A percentile compares a stretch with the other conserved stretches of the same genome.
phyloP scores from a whole-genome alignment of 1,140 invertebrate species.

The Micrasema longulum region DNA sequence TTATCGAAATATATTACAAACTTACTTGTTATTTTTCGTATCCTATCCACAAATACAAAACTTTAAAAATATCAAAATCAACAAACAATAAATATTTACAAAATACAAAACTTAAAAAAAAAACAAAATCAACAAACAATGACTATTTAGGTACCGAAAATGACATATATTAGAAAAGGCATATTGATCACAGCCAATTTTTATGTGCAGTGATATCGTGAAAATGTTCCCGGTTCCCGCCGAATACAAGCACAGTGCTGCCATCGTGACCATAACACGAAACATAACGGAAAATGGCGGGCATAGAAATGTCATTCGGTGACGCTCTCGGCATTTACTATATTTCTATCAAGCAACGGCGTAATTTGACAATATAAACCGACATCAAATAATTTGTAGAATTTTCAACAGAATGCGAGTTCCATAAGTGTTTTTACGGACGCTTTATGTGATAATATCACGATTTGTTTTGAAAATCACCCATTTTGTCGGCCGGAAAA shows the following conservation, averaged over 20 bases:
- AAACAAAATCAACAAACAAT: no score
- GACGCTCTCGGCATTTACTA: background rate
- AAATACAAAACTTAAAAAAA: no score
- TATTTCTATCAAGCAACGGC: background rate
- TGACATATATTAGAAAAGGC: no score
- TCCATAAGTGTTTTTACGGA: background rate
- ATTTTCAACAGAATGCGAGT: background rate
- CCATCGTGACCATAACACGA: background rate
- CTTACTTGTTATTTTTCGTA: no score
- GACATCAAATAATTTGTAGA: background rate
- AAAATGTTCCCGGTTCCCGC: constrained; percentile 31
- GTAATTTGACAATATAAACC: background rate
- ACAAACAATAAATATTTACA: no score
- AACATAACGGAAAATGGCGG: constrained; percentile 38
- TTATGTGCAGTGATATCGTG: constrained; percentile 23
- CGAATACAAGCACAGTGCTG: constrained; percentile 7
- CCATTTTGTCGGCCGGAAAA: background rate
- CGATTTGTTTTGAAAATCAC: background rate
- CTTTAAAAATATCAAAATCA: no score
- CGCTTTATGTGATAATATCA: background rate
- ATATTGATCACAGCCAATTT: constrained; percentile 19
- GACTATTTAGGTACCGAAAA: no score
- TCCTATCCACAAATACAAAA: no score
- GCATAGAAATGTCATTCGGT: constrained; percentile 37
- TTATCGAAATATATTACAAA: no score